Evolutionary conservation across 1,140 invertebrate genomes (phyloP), one percentile per base, ranked within the genome.

Genomic region (Atta cephalotes): DNA sequence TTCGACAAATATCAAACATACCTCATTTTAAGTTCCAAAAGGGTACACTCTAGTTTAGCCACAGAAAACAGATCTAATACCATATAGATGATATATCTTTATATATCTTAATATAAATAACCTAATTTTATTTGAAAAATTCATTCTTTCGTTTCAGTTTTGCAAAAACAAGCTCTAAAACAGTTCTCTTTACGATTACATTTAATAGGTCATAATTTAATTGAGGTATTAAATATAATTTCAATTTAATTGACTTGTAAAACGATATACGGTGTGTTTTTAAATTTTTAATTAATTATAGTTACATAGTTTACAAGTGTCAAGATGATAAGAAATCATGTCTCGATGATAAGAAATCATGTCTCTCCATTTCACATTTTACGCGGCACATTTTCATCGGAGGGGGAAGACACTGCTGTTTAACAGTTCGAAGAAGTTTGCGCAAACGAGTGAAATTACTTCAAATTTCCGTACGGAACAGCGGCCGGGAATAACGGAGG

Each of bases 381-480:
- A 35, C 7, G n/a, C 49, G 78, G 16, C 53, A 62, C 63, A 72
- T 31, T 49, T 35, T 35, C 31, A 35, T 35, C 31, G 31, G n/a
- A 0, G 28, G 16, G 28, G 3, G 0, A 3, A 4, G 49, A 31
- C 60, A 18, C 49, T 39, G 39, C n/a, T n/a, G 56, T 58, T 49
- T 63, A 76, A 77, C 74, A 62, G 60, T 35, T 53, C 74, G 74
- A 85, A 85, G 82, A 79, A 85, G 82, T 85, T 85, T 85, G 74
- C 72, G 72, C 82, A 70, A 81, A 66, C 77, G 58, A 87, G 81
- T 82, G 76, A 66, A 82, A 84, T 87, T 76, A 60, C 45, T 60
- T 84, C 25, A 76, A 76, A 84, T 76, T 84, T 3, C 56, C 80
- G 82, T 68, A 85, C 74, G 60, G 49, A 68, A 77, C 31, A 45